These are phyloP conservation scores for Drosophila punjabiensis DNA, from an alignment of 1,140 invertebrate species.

Conservation along the genomic window DNA sequence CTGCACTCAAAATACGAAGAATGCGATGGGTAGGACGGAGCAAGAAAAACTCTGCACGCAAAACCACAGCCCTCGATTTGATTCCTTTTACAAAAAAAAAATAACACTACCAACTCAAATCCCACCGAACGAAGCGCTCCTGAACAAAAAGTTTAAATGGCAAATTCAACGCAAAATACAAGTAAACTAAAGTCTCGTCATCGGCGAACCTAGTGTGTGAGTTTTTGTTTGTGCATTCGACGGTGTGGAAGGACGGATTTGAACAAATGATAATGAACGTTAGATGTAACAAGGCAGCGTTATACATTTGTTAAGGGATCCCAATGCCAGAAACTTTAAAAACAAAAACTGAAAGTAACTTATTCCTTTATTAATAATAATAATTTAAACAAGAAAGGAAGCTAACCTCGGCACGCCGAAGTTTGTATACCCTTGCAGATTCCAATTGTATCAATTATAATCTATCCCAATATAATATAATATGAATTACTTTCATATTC, in stretches of 20 bases:
- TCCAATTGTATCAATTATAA: too few relatives aligned
- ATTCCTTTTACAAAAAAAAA: constrained; percentile 65
- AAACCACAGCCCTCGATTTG: constrained; percentile 62
- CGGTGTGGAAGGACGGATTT: neutral
- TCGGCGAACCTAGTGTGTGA: neutral
- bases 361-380: neutral
- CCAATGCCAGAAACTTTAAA: neutral
- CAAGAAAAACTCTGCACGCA: constrained; percentile 68
- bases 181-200: constrained; percentile 38
- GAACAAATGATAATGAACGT: neutral
- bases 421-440: too few relatives aligned
- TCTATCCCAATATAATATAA: too few relatives aligned
- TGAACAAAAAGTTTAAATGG: constrained; percentile 68
- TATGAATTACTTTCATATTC: too few relatives aligned
- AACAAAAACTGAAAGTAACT: neutral
- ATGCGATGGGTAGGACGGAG: constrained; percentile 14
- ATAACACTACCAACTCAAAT: constrained; percentile 43
- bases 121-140: constrained; percentile 23
- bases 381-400: neutral
- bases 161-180: constrained; percentile 71
- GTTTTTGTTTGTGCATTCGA: neutral
- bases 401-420: neutral
- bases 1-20: constrained; percentile 60
- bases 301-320: neutral
- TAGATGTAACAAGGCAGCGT: constrained; percentile 1